These are phyloP conservation scores for Andrena flavipes DNA, from an alignment of 2,888 invertebrate species.

Conservation along the genomic window DNA sequence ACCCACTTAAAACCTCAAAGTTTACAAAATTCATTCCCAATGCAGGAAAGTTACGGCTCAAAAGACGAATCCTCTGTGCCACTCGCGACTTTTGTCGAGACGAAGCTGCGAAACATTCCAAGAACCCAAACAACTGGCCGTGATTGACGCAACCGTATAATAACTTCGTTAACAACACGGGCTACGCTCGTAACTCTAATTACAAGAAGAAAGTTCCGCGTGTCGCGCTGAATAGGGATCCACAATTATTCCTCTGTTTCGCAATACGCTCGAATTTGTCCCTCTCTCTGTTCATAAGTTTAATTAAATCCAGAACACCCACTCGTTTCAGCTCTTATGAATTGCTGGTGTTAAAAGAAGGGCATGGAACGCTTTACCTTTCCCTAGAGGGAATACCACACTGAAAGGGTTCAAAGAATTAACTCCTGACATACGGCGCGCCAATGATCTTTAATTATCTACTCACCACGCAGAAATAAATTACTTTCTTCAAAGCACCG, in stretches of 20 bases:
- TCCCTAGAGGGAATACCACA: too few species aligned
- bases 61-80: not conserved
- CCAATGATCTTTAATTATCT: too few species aligned
- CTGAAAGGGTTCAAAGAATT: too few species aligned
- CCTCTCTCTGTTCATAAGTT: not conserved
- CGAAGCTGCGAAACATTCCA: not conserved
- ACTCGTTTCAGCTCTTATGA: not conserved
- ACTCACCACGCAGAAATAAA: too few species aligned
- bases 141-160: constrained; percentile 30
- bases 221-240: not conserved
- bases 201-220: constrained; percentile 10
- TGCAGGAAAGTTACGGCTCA: not conserved
- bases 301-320: constrained; percentile 6
- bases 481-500: not conserved
- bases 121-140: constrained; percentile 3
- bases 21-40: not conserved
- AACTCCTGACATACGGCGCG: too few species aligned
- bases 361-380: too few species aligned
- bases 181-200: constrained; percentile 20
- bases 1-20: not conserved
- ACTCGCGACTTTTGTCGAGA: not conserved
- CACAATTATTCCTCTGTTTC: constrained; percentile 11
- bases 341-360: too few species aligned
- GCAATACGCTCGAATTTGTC: not conserved
- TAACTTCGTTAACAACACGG: constrained; percentile 29